Evolutionary conservation across 2,113 vertebrate species (phyloP).

Genomic region (Circaetus gallicus): DNA sequence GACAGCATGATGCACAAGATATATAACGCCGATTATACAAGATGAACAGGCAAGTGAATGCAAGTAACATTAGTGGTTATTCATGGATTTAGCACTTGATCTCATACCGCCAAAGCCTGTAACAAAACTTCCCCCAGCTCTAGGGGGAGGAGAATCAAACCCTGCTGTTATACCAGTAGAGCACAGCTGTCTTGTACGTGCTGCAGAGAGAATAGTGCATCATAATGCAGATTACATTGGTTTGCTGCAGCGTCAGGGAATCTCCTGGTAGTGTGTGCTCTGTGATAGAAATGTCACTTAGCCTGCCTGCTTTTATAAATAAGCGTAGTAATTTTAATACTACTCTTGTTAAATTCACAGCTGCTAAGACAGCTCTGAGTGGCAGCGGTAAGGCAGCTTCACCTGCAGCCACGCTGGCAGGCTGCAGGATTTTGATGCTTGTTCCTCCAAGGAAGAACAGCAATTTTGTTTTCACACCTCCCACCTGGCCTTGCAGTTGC

Average conservation of each 20-base stretch:
- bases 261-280: neutral
- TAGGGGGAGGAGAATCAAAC: neutral
- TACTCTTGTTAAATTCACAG: neutral
- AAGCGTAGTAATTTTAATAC: neutral
- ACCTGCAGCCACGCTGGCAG: neutral
- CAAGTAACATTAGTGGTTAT: neutral
- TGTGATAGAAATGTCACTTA: neutral
- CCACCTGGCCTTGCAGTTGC: conserved; percentile 44
- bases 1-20: neutral
- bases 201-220: neutral
- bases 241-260: neutral
- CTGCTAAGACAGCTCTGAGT: neutral
- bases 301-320: neutral
- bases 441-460: neutral
- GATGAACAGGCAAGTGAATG: neutral
- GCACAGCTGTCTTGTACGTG: neutral
- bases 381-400: neutral
- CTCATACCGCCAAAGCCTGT: neutral
- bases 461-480: conserved; percentile 39
- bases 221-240: neutral
- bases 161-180: neutral
- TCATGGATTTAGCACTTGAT: neutral
- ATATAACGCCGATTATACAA: neutral
- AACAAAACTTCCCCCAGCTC: neutral
- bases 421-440: neutral